phyloP scores from a whole-genome alignment of 2,797 vertebrate genomes.

The Malurus splendens region DNA sequence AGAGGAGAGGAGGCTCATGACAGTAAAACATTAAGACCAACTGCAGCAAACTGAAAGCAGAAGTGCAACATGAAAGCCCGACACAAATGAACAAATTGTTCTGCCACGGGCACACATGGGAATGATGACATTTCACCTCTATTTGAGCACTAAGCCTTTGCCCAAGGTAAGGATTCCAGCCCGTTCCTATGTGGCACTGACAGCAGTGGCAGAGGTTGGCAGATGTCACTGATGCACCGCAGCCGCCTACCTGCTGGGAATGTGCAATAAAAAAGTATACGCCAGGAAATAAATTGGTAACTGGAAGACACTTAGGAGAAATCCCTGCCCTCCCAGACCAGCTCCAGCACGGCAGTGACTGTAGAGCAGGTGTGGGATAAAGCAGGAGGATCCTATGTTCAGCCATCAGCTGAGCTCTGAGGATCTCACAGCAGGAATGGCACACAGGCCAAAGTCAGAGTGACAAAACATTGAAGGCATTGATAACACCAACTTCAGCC shows the following conservation, averaged over 20 bases:
- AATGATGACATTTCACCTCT: not conserved
- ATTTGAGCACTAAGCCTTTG: not conserved
- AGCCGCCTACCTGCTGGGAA: not conserved
- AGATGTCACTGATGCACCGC: fast-evolving
- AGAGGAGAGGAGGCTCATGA: not conserved
- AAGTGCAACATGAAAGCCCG: not conserved
- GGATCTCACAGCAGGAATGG: not conserved
- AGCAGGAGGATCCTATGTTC: not conserved
- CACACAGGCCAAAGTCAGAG: fast-evolving
- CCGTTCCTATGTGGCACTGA: fast-evolving
- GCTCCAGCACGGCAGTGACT: not conserved
- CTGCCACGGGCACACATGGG: fast-evolving
- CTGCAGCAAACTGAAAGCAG: not conserved
- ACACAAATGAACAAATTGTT: not conserved
- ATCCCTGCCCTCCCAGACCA: not conserved
- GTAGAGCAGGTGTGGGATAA: not conserved
- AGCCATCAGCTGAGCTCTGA: fast-evolving
- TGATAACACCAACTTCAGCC: fast-evolving
- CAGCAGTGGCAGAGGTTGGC: fast-evolving
- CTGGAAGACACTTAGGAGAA: conserved; percentile 26
- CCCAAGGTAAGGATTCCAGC: not conserved
- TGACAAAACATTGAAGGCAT: not conserved
- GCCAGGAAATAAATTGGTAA: not conserved
- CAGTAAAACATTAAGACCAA: not conserved
- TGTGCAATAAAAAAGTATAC: not conserved